A percentile compares a stretch with the other conserved stretches of the same genome.
Conservation (phyloP, 2,888 invertebrate species). For the Acleris sparsana region DNA sequence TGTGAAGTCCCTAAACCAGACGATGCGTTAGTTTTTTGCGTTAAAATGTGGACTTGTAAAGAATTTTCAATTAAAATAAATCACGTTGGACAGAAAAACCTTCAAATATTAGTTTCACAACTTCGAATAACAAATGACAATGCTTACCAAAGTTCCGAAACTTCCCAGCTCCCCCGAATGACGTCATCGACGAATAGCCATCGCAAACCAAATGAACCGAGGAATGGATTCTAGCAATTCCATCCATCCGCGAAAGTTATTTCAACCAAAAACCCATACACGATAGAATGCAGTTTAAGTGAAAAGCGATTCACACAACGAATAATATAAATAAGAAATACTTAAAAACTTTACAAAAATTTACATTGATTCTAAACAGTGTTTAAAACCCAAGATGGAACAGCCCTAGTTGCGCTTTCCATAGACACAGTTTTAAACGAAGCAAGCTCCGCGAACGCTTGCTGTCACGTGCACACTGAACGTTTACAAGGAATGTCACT, state of each 20-base stretch:
- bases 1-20: no score
- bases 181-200: conserved; percentile 6
- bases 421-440: conserved; percentile 37
- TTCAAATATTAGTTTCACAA: neutral
- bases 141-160: conserved; percentile 10
- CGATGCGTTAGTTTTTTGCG: no score
- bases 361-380: neutral
- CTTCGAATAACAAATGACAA: conserved; percentile 1
- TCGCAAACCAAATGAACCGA: conserved; percentile 16
- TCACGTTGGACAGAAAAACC: no score
- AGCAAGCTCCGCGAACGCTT: conserved; percentile 45
- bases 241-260: conserved; percentile 9
- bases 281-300: neutral
- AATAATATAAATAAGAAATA: neutral
- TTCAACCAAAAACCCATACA: conserved; percentile 13
- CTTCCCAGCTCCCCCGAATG: neutral
- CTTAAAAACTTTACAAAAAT: neutral
- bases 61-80: no score
- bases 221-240: conserved; percentile 13
- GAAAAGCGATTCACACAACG: conserved; percentile 47
- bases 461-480: conserved; percentile 66
- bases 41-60: no score
- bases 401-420: conserved; percentile 22
- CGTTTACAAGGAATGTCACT: conserved; percentile 52
- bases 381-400: neutral